Base-by-base conservation (phyloP, 2,113 vertebrate species). In the Tragelaphus strepsiceros region DNA sequence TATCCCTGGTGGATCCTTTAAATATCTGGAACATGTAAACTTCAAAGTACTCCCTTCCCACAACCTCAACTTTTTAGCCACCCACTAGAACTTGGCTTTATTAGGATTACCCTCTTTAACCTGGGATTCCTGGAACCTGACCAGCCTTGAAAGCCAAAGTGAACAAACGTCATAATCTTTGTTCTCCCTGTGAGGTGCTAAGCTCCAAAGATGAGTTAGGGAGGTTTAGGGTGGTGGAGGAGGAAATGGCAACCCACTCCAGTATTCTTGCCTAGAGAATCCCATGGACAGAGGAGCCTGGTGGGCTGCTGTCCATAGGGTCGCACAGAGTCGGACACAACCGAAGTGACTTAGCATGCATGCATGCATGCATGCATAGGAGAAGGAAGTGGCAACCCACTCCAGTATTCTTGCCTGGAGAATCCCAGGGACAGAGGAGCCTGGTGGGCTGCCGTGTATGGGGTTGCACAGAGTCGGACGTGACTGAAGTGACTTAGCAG, bases 251-350 rank as follows among this genome's bases (percentile, higher is more conserved):
- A 71, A 39, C n/a, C 67, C 0, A 0, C 9, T 71, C 9, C 19
- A 71, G 67, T 21, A 71, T 35, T 71, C 19, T 71, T 35, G n/a
- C 67, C n/a, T 71, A 12, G 19, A 71, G 67, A 71, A 71, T 71
- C n/a, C 67, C 0, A 0, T 22, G 67, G 67, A 35, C 67, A 71
- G n/a, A 71, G 67, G n/a, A 71, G 5, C 67, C n/a, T 35, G 64
- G 17, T 71, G 19, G n/a, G 64, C 19, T 71, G 64, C 64, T 35
- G 64, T 71, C n/a, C n/a, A 35, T 6, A 35, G 64, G 17, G 64
- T 35, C 0, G 0, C n/a, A 71, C 64, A 35, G n/a, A 35, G n/a
- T 71, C 0, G 9, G n/a, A 71, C n/a, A 71, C 0, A 1, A 22
- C 19, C 22, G n/a, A 71, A 71, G 64, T 0, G 9, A 35, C 64